phyloP scores from a whole-genome alignment of 2,113 vertebrate species.

The Nothocercus nigrocapillus region DNA sequence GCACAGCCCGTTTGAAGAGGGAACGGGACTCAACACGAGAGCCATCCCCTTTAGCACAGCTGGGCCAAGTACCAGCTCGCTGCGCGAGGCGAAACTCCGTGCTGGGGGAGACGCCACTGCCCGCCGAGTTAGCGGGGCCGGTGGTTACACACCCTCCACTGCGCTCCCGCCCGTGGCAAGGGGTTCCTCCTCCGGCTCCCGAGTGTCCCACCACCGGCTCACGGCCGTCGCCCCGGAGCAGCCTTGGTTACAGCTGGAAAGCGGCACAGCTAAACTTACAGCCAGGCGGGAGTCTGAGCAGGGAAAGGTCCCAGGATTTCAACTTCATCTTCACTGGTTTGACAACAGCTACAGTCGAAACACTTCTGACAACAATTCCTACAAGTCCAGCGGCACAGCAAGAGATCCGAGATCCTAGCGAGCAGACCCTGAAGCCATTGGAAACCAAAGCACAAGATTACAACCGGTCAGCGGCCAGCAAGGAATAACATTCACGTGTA shows the following conservation, averaged over 20 bases:
- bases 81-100: neutral
- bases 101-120: neutral
- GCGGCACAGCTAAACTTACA: slow-evolving; percentile 80
- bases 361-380: slow-evolving; percentile 86
- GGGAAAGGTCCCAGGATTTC: slow-evolving; percentile 93
- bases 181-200: neutral
- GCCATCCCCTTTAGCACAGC: neutral
- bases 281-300: slow-evolving; percentile 89
- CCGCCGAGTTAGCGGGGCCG: neutral
- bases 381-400: slow-evolving; percentile 89
- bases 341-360: slow-evolving; percentile 87
- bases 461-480: slow-evolving; percentile 36
- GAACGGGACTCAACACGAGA: neutral
- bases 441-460: slow-evolving; percentile 68
- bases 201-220: neutral
- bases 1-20: neutral
- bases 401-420: slow-evolving; percentile 85
- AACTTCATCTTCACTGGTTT: slow-evolving; percentile 88
- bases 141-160: neutral
- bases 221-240: fast-evolving
- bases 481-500: slow-evolving; percentile 56
- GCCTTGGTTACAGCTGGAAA: neutral
- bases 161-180: neutral
- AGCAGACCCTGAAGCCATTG: slow-evolving; percentile 83
- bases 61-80: neutral